Evolutionary conservation across 2,888 invertebrate species (phyloP).

Genomic region (Sinopyrophorus schimmeli): DNA sequence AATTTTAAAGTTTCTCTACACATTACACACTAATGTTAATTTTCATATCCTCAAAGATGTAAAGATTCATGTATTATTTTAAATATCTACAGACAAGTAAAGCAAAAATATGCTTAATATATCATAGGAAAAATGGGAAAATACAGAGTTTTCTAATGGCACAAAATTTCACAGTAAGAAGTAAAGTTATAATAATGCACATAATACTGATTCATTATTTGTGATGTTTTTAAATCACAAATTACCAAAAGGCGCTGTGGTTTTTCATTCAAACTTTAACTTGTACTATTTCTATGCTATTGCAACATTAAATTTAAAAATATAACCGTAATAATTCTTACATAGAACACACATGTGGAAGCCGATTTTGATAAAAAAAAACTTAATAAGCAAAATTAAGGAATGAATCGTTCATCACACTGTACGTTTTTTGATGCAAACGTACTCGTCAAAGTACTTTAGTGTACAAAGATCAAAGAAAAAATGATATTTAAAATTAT

Average conservation of each 20-base stretch:
- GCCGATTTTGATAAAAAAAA: slow-evolving; percentile 9
- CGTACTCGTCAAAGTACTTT: neutral
- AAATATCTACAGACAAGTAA: neutral
- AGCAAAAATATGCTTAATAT: neutral
- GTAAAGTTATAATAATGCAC: slow-evolving; percentile 2
- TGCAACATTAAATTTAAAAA: slow-evolving; percentile 7
- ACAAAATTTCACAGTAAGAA: slow-evolving; percentile 3
- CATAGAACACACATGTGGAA: slow-evolving; percentile 22
- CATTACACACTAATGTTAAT: too few relatives aligned
- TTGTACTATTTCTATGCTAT: slow-evolving; percentile 1
- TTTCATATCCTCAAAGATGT: too few relatives aligned
- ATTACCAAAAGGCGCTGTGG: slow-evolving; percentile 8
- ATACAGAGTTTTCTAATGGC: slow-evolving; percentile 1
- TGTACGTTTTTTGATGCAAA: neutral
- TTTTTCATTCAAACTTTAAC: slow-evolving; percentile 1
- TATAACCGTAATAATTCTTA: slow-evolving; percentile 12
- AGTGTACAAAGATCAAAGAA: slow-evolving; percentile 8
- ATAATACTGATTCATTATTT: slow-evolving; percentile 12
- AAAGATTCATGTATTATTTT: too few relatives aligned
- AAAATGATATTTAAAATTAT: slow-evolving; percentile 6
- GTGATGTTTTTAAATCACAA: slow-evolving; percentile 9
- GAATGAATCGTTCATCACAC: slow-evolving; percentile 22
- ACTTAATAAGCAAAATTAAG: slow-evolving; percentile 3
- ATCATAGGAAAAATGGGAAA: neutral
- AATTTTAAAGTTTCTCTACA: neutral